Base-by-base conservation (phyloP, 2,888 invertebrate genomes). In the Ochropacha duplaris region DNA sequence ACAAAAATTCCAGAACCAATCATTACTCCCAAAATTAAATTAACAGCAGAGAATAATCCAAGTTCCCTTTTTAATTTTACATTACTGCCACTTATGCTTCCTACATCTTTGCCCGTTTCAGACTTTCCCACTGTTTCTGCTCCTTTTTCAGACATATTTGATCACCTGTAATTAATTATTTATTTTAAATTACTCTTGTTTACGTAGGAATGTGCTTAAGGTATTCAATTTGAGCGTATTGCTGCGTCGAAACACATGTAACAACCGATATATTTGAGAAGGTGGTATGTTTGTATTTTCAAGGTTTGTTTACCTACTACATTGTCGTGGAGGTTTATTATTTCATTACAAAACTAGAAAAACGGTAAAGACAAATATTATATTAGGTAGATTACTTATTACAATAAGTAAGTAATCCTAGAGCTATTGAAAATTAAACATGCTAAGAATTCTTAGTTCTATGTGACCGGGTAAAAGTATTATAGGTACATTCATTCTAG, bases 1-100 rank as follows among this genome's bases (percentile, higher is more conserved):
- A 98, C 95, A 78, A 98, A 98, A 62, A 98, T 97, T 56, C 98
- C 98, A 9, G 97, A 97, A 50, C 97, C 98, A 66, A 98, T 97
- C 97, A 97, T 97, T 5, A 97, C 97, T 55, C 97, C 96, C 12
- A 97, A 94, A 66, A 98, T 97, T 67, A 97, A 94, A 78, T 96
- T 96, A 31, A 96, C 94, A 6, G 97, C 97, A 54, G 97, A 96
- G 78, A 96, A 94, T 1, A 97, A 92, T 0, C 97, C 97, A 54
- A 97, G 88, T 81, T 96, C 95, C 68, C 96, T 90, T 83, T 95
- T 95, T 65, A 97, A 93, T 69, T 94, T 94, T 12, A 96, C 93
- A n/a, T 85, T 84, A 61, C 86, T 87, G 19, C 85, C 87, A 39
- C 74, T 69, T 1, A 67, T 68, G 55, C 74, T 78, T 3, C 66